Evolutionary conservation across 1,140 invertebrate species (phyloP), one percentile per base, ranked within the genome.

Genomic region (Ooceraea biroi): DNA sequence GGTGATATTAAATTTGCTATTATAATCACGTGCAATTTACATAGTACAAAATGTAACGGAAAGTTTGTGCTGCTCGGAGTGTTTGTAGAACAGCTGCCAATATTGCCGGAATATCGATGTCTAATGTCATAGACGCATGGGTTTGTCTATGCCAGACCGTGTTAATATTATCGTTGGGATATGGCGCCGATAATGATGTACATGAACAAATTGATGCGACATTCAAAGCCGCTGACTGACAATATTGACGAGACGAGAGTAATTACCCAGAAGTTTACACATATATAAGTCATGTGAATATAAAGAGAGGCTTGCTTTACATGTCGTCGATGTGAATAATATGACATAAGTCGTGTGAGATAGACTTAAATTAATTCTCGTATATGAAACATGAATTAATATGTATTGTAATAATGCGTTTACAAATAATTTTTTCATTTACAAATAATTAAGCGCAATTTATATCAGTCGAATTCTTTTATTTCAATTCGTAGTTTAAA

Each of bases 161-260:
- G 50, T 68, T 36, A 57, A 57, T 57, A 78, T 55, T 74, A 74
- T 63, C 58, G n/a, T 80, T 80, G 68, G 76, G 69, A 71, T 50
- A 14, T 17, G 22, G 17, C 68, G 69, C 69, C 69, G 65, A 80
- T 55, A 57, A 80, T 78, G 50, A 80, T 22, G 44, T 78, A 69
- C 1, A 11, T 27, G 48, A 69, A 80, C 36, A 80, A 80, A 80
- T 71, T 80, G 36, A 10, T 10, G 8, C 41, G 36, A 71, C 17
- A 11, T 44, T 80, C 65, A 71, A 71, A 80, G 50, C 41, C 50
- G 44, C 4, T n/a, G 17, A 69, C 22, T 57, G 52, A 27, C 25
- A 80, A 69, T 80, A 80, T 80, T 80, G 50, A 69, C 36, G 12
- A 69, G 68, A 44, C 22, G n/a, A n/a, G n/a, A n/a, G n/a, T 57